Percentiles rank a stretch among this genome's conserved stretches.
Conservation (phyloP, 2,888 invertebrate genomes). For the Trypoxylon attenuatum region DNA sequence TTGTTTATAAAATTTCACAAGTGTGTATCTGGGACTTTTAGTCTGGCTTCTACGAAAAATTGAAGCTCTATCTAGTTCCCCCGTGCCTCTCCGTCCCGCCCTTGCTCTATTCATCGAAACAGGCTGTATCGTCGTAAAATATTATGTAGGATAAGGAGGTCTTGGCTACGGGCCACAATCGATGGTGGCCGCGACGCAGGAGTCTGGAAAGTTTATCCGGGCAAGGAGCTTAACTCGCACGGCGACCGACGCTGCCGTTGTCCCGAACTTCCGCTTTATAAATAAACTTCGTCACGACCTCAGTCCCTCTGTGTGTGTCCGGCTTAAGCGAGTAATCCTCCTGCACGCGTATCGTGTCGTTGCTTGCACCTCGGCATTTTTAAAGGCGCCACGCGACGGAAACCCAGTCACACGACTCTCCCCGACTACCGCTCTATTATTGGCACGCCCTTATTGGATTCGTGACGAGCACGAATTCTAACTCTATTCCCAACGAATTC, state of each 20-base stretch:
- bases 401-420: too few species aligned
- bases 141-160: conserved; percentile 66
- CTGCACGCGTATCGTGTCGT: conserved; percentile 1
- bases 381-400: too few species aligned
- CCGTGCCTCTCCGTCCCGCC: conserved; percentile 9
- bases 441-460: too few species aligned
- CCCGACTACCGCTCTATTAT: too few species aligned
- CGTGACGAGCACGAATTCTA: too few species aligned
- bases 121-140: conserved; percentile 61
- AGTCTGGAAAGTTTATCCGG: conserved; percentile 67
- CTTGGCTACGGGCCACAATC: conserved; percentile 67
- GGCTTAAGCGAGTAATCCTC: conserved; percentile 40
- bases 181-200: conserved; percentile 64
- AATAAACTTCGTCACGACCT: conserved; percentile 60
- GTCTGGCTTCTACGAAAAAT: too few species aligned
- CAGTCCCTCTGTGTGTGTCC: conserved; percentile 39
- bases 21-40: too few species aligned
- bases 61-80: too few species aligned
- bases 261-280: conserved; percentile 56
- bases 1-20: too few species aligned
- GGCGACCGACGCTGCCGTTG: conserved; percentile 33
- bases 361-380: too few species aligned
- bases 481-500: too few species aligned
- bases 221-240: conserved; percentile 57
- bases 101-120: conserved; percentile 37